Evolutionary conservation across 2,888 invertebrate genomes (phyloP), one percentile per base, ranked within the genome.

Genomic region (Hypomecis atomaria): DNA sequence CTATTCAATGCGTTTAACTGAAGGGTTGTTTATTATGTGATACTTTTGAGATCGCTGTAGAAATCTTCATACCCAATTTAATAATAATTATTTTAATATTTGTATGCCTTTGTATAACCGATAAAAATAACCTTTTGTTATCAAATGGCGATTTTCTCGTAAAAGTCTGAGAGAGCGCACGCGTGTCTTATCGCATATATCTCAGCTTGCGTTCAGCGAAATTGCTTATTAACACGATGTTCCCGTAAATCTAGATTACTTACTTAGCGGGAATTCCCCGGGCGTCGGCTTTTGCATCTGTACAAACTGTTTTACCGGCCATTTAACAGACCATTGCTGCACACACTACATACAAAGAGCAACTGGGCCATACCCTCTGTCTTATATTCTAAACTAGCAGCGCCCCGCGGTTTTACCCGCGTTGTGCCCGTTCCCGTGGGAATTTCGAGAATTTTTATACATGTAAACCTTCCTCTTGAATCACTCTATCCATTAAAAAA

Each of bases 181-280:
- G 54, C 72, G 72, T 72, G 72, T 59, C 65, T 37, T 71, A 72
- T 72, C 72, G 57, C 11, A 13, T 5, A 13, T 5, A 72, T 72
- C 72, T 62, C 23, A 48, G 13, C 56, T 61, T 58, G 67, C 65
- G 67, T 72, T 62, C 58, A 36, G 45, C 52, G 52, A 72, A 69
- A 72, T 66, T 63, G 67, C 70, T 69, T 69, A 67, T 63, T 70
- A 67, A 65, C 64, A 69, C 56, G 49, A 60, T 61, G 66, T 52
- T 59, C 58, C 49, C 56, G 52, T 52, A 59, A 45, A 67, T 69
- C 64, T 71, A 62, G 66, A 71, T 71, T 63, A 61, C 62, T 68
- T 56, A 66, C 55, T 66, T 62, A 49, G 54, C 34, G 11, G 37
- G 49, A 44, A 13, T 45, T 45, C 45, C 33, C 11, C 34, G 11